Evolutionary conservation across 2,797 vertebrate species (phyloP).

Genomic region (Cebuella pygmaea): DNA sequence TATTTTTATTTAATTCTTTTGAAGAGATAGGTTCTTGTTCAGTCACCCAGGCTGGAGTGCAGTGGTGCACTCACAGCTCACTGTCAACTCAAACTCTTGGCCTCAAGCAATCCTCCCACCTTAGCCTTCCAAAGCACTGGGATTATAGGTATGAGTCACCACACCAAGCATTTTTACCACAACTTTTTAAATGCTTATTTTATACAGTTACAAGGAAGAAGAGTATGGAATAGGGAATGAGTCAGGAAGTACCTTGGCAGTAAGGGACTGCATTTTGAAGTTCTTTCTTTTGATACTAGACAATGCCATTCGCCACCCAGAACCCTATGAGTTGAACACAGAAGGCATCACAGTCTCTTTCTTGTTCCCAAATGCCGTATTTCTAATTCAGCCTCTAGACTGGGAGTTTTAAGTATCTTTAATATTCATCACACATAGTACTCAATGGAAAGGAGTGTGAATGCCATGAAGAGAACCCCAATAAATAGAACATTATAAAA

Average conservation of each 20-base stretch:
- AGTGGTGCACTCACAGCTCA: not conserved
- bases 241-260: not conserved
- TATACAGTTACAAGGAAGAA: not conserved
- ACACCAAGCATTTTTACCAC: not conserved
- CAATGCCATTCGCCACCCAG: not conserved
- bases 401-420: not conserved
- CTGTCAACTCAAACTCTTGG: not conserved
- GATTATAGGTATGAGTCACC: not conserved
- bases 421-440: not conserved
- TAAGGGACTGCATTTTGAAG: not conserved
- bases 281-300: not conserved
- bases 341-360: not conserved
- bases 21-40: not conserved
- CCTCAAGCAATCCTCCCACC: not conserved
- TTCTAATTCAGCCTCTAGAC: not conserved
- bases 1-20: not conserved
- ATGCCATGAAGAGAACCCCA: not conserved
- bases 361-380: not conserved
- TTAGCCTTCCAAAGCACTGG: not conserved
- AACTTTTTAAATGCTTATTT: not conserved
- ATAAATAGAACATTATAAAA: not conserved
- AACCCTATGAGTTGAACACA: not conserved
- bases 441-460: not conserved
- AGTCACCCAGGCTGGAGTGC: not conserved
- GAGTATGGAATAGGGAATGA: not conserved